These are phyloP conservation scores for Gallinago stenura DNA, from an alignment of 2,797 vertebrate species.

Conservation along the genomic window DNA sequence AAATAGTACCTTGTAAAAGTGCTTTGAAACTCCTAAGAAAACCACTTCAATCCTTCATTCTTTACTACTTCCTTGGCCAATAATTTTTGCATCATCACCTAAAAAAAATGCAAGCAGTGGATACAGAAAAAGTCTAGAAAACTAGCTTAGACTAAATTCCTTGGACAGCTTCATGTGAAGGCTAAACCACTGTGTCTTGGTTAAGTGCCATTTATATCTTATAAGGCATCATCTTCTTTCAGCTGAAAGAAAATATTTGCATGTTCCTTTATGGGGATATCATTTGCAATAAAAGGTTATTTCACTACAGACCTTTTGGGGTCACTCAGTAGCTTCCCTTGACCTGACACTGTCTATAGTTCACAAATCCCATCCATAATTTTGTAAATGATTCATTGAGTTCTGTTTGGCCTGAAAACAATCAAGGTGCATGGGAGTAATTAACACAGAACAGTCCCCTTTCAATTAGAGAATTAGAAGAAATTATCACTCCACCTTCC, in stretches of 20 bases:
- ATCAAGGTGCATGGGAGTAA: rapidly evolving
- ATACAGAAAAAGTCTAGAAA: background rate
- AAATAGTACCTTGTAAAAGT: background rate
- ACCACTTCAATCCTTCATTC: rapidly evolving
- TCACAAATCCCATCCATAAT: background rate
- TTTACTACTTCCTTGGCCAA: background rate
- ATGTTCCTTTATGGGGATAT: background rate
- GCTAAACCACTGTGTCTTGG: background rate
- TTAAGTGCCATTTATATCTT: background rate
- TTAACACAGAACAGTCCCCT: background rate
- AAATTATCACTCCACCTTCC: background rate
- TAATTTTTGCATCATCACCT: background rate
- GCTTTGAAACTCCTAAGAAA: background rate
- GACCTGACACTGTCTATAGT: background rate
- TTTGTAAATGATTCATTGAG: background rate
- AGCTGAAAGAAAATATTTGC: background rate
- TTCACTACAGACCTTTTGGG: background rate
- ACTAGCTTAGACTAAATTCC: background rate
- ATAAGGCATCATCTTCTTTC: background rate
- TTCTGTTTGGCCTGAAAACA: background rate
- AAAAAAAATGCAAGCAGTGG: background rate
- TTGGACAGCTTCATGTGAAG: background rate
- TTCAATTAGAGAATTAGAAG: background rate
- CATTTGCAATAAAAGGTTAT: background rate
- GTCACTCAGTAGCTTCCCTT: background rate